phyloP scores from a whole-genome alignment of 2,113 vertebrate genomes.

The Pelmatolapia mariae region DNA sequence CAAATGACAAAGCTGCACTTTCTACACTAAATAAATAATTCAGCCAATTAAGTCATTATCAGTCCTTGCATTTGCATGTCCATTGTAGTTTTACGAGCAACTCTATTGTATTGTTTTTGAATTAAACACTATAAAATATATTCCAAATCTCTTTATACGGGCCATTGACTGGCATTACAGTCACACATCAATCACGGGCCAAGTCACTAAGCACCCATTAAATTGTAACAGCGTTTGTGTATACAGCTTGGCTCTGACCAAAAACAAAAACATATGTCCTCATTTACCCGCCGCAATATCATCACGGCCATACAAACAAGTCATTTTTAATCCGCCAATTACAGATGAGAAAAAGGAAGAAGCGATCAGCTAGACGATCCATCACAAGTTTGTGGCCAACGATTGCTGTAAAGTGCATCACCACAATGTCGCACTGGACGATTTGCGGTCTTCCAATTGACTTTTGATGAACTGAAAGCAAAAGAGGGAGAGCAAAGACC shows the following conservation, averaged over 20 bases:
- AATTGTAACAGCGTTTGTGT: conserved; percentile 59
- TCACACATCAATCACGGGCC: conserved; percentile 50
- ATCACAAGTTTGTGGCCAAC: conserved; percentile 43
- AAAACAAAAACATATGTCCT: conserved; percentile 57
- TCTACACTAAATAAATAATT: conserved; percentile 21
- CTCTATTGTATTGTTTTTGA: conserved; percentile 6
- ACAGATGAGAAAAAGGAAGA: conserved; percentile 21
- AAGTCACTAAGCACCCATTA: conserved; percentile 59
- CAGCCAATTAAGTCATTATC: conserved; percentile 22
- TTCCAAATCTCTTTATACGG: conserved; percentile 31
- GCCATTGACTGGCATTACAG: conserved; percentile 47
- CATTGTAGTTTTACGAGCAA: conserved; percentile 15
- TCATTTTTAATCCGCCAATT: conserved; percentile 46
- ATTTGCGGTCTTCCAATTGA: conserved; percentile 3
- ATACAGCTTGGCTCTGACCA: conserved; percentile 37
- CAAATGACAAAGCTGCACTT: not conserved
- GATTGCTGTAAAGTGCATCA: not conserved
- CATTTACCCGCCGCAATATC: conserved; percentile 48
- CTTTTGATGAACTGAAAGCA: conserved; percentile 41
- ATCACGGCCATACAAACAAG: conserved; percentile 44
- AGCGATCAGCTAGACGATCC: conserved; percentile 18
- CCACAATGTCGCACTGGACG: conserved; percentile 7
- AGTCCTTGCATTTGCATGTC: not conserved
- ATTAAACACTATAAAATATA: conserved; percentile 23
- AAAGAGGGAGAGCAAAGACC: not conserved